Base-by-base conservation (phyloP, 2,113 vertebrate species). In the Chamaetylas fuelleborni region DNA sequence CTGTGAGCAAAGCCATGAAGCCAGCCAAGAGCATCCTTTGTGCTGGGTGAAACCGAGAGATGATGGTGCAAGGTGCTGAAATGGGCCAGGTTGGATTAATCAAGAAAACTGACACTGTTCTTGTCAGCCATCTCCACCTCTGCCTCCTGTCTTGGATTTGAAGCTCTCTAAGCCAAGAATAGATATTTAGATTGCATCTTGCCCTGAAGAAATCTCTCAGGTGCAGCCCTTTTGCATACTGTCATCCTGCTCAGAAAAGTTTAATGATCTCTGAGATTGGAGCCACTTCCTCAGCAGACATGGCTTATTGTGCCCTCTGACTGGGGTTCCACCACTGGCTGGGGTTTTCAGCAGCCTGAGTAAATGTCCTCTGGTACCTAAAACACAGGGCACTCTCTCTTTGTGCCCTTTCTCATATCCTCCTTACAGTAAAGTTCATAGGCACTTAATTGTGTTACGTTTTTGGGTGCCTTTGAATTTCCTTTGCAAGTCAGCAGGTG, bases 81-180 rank as follows among this genome's bases (percentile, higher is more conserved):
- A 65, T 2, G 3, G 64, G 38, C 11, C 50, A 26, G 29, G 7
- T 31, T 90, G 33, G 13, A 79, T 82, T 66, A 33, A 28, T 7
- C 0, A 2, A 67, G 16, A 65, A 81, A 79, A 53, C 47, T 15
- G 20, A 19, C 26, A 25, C 18, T 18, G 6, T 36, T 87, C 23
- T 38, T 57, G 20, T 70, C 0, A 0, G 33, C 18, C 33, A 31
- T 9, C 42, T 77, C n/a, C n/a, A 53, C 25, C 20, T 71, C 42
- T 89, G 24, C 51, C 42, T 50, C 60, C 33, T 57, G 0, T 8
- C 34, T 62, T 40, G 5, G 24, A 43, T 80, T 34, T 84, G 72
- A 80, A 87, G 33, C 51, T 53, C 10, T 76, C 48, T 87, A 33
- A 72, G 25, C 28, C 25, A 34, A 50, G 25, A 25, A 45, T 11